Conservation (phyloP, 2,113 vertebrate species). For the Crotalus viridis region DNA sequence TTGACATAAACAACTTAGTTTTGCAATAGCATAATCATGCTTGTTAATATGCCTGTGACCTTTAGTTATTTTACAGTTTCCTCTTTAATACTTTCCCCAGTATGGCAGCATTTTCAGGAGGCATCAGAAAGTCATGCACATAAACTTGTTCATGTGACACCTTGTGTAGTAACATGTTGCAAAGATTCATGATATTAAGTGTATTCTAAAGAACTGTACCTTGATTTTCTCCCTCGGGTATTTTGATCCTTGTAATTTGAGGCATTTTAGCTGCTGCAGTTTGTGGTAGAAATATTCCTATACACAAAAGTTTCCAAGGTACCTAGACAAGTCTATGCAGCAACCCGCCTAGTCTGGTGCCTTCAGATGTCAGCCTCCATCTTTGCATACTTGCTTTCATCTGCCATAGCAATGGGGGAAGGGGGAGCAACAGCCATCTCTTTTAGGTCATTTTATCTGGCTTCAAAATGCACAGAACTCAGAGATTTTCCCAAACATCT, state of each 20-base stretch:
- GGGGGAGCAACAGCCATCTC: no score
- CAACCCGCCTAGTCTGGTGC: not conserved
- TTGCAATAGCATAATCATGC: constrained; percentile 28
- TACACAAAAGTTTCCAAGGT: not conserved
- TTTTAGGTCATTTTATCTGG: no score
- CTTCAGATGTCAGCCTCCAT: not conserved
- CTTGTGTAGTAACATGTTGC: not conserved
- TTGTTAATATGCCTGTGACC: constrained; percentile 47
- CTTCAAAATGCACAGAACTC: no score
- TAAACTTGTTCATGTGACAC: constrained; percentile 24
- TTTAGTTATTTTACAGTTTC: constrained; percentile 37
- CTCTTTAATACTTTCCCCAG: not conserved
- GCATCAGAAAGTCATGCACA: constrained; percentile 16
- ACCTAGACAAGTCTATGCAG: not conserved
- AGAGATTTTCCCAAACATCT: no score
- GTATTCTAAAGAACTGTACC: not conserved
- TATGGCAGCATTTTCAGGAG: constrained; percentile 18
- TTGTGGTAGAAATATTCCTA: not conserved
- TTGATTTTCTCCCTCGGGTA: not conserved
- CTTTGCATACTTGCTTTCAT: no score
- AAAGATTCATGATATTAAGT: not conserved
- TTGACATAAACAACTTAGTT: constrained; percentile 20
- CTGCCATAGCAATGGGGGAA: no score
- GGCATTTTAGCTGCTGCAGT: not conserved
- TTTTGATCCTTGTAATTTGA: not conserved